Conservation (phyloP, 2,888 invertebrate genomes). For the Torymus texanus region DNA sequence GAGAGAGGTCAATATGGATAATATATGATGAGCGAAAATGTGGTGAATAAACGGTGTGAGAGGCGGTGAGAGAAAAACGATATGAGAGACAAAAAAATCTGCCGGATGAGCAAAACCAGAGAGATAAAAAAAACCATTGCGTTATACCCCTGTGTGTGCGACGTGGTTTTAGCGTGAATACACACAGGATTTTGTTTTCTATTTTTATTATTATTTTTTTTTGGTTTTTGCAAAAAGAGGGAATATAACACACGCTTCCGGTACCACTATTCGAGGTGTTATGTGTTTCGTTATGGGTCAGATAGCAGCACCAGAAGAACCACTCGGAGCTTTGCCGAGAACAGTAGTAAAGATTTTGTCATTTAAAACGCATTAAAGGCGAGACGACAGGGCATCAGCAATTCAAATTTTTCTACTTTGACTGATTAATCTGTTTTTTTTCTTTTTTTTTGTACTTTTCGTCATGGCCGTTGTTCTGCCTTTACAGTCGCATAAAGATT, state of each 20-base stretch:
- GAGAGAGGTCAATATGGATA: slow-evolving; percentile 32
- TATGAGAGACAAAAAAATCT: slow-evolving; percentile 41
- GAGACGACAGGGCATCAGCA: not conserved
- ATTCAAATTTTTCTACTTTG: slow-evolving; percentile 20
- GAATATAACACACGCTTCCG: slow-evolving; percentile 26
- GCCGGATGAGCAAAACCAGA: slow-evolving; percentile 30
- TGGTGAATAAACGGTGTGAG: slow-evolving; percentile 42
- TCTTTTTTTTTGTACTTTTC: too few relatives aligned
- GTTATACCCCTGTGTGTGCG: slow-evolving; percentile 7
- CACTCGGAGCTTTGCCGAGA: slow-evolving; percentile 27
- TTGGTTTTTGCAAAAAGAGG: too few relatives aligned
- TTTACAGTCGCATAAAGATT: slow-evolving; percentile 12
- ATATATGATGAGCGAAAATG: slow-evolving; percentile 29
- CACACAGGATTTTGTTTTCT: too few relatives aligned
- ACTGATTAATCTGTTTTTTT: not conserved
- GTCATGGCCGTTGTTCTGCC: too few relatives aligned
- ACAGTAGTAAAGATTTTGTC: slow-evolving; percentile 32
- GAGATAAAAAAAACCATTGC: not conserved
- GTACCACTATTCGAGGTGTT: slow-evolving; percentile 36
- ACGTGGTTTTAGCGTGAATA: slow-evolving; percentile 8
- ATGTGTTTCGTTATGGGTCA: slow-evolving; percentile 41
- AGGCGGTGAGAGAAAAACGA: slow-evolving; percentile 41
- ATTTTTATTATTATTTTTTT: too few relatives aligned
- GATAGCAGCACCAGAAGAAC: slow-evolving; percentile 44
- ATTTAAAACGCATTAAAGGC: slow-evolving; percentile 2